phyloP scores from a whole-genome alignment of 2,888 invertebrate genomes.

The Athalia rosae region DNA sequence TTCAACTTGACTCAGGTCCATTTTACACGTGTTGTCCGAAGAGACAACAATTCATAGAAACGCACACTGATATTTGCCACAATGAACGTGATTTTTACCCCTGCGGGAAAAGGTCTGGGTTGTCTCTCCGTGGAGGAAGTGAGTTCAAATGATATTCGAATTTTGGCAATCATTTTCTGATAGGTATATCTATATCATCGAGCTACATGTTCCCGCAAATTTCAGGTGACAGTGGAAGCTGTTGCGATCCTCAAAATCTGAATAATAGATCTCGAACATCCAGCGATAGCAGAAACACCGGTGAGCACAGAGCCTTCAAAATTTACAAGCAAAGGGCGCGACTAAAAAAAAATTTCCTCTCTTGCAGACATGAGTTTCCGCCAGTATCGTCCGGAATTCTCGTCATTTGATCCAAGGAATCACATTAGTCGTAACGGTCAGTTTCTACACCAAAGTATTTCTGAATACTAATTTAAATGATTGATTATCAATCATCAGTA shows the following conservation, averaged over 20 bases:
- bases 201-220: neutral
- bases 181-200: too few species aligned
- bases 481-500: neutral
- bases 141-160: neutral
- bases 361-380: neutral
- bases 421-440: neutral
- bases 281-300: neutral
- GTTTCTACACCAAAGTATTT: neutral
- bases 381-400: neutral
- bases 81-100: conserved; percentile 28
- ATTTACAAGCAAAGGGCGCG: neutral
- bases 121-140: conserved; percentile 30
- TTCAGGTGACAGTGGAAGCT: conserved; percentile 13
- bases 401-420: neutral
- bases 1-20: neutral
- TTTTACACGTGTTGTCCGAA: conserved; percentile 23
- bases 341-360: neutral
- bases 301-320: neutral
- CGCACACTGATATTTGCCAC: conserved; percentile 1
- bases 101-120: conserved; percentile 6
- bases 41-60: conserved; percentile 4
- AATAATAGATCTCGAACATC: neutral
- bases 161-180: too few species aligned
- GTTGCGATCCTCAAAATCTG: conserved; percentile 2
- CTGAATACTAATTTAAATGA: neutral